These are phyloP conservation scores for Semnornis frantzii DNA, from an alignment of 2,113 vertebrate species.

Conservation along the genomic window DNA sequence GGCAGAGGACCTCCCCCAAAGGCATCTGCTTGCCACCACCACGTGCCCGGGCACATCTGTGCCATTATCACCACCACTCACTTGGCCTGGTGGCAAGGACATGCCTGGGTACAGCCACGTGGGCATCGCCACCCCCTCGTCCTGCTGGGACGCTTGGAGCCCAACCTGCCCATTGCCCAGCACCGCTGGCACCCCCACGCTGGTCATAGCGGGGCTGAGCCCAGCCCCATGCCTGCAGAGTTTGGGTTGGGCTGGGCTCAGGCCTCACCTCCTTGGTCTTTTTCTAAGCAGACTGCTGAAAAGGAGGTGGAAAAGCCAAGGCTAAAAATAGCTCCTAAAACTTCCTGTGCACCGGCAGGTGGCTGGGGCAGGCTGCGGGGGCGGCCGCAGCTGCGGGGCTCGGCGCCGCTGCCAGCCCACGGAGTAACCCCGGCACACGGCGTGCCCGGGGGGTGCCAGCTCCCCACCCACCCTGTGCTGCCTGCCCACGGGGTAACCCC, in stretches of 20 bases:
- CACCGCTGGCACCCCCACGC: rapidly evolving
- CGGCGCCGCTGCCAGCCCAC: rapidly evolving
- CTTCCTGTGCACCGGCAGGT: slow-evolving; percentile 62
- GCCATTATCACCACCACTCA: rapidly evolving
- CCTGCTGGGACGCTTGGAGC: rapidly evolving
- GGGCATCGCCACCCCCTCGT: not conserved
- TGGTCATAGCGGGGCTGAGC: not conserved
- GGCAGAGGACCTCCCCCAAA: not conserved
- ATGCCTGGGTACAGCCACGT: not conserved
- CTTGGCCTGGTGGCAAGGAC: not conserved
- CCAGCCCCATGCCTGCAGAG: not conserved
- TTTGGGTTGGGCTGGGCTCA: not conserved
- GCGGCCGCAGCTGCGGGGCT: slow-evolving; percentile 35
- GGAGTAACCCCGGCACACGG: not conserved
- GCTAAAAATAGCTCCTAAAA: slow-evolving; percentile 60
- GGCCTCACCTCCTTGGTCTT: not conserved
- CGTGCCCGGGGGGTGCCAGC: too few relatives aligned
- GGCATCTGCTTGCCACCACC: not conserved
- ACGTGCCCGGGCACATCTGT: not conserved
- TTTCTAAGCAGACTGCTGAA: not conserved
- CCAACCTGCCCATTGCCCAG: rapidly evolving
- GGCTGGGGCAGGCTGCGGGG: slow-evolving; percentile 36
- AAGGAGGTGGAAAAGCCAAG: not conserved
- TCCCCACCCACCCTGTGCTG: too few relatives aligned
- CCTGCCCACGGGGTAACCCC: not conserved